These are phyloP conservation scores for Ctenosaura bakeri DNA, from an alignment of 2,797 vertebrate genomes.

Conservation along the genomic window DNA sequence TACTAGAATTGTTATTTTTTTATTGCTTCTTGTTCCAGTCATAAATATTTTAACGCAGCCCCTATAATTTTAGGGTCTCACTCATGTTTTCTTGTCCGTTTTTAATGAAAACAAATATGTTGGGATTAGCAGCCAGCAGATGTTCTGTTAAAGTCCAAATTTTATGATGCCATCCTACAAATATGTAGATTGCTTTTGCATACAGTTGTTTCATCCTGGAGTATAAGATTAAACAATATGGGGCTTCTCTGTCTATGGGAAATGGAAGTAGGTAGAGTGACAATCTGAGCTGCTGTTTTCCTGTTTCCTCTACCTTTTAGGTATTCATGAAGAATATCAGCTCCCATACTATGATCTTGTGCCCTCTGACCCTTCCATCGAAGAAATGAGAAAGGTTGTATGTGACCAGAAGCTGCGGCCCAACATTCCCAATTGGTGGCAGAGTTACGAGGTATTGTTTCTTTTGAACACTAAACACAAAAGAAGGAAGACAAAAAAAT, in stretches of 20 bases:
- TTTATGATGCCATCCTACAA: background rate
- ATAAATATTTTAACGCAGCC: background rate
- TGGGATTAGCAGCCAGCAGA: background rate
- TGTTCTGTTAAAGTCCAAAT: background rate
- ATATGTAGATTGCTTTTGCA: constrained; percentile 6
- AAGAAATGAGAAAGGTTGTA: constrained; percentile 99
- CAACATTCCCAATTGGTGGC: constrained; percentile 99
- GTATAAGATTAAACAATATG: background rate
- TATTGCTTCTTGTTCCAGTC: background rate
- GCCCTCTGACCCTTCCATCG: constrained; percentile 97
- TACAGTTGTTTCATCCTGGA: background rate
- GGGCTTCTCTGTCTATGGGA: background rate
- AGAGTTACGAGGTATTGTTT: constrained; percentile 93
- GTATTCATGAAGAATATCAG: constrained; percentile 98
- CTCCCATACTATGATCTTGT: constrained; percentile 98
- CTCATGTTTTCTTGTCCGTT: background rate
- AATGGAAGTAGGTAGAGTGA: rapidly evolving
- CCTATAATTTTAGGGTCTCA: background rate
- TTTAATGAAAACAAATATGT: background rate
- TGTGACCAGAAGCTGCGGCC: constrained; percentile 97
- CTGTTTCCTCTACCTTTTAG: constrained; percentile 74
- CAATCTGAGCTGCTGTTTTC: background rate
- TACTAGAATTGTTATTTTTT: background rate
- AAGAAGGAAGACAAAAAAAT: rapidly evolving
- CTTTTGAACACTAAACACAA: background rate